phyloP scores from a whole-genome alignment of 2,797 vertebrate species.

The Scomberomorus guttatus region DNA sequence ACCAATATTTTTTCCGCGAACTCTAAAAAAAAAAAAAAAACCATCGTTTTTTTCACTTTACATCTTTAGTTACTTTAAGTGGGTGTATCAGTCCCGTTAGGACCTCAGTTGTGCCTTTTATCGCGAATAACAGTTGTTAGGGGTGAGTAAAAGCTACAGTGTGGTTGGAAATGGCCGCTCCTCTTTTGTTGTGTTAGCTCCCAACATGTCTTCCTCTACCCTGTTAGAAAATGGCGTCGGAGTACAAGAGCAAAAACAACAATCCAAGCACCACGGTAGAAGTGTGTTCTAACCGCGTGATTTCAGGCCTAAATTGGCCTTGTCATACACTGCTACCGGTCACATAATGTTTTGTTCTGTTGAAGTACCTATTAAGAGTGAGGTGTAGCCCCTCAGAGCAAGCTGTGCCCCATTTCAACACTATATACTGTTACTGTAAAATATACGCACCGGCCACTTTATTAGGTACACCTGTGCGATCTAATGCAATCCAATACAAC shows the following conservation, averaged over 20 bases:
- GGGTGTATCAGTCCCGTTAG: too few relatives aligned
- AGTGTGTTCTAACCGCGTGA: slow-evolving; percentile 8
- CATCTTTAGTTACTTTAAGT: rapidly evolving
- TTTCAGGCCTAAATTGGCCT: not conserved
- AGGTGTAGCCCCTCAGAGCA: not conserved
- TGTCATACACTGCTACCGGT: not conserved
- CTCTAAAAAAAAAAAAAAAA: not conserved
- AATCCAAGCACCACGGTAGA: slow-evolving; percentile 22
- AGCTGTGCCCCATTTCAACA: not conserved
- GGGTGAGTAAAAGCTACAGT: slow-evolving; percentile 32
- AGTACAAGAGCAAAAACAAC: slow-evolving; percentile 83
- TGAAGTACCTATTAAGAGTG: not conserved
- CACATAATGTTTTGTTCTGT: not conserved
- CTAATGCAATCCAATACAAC: too few relatives aligned
- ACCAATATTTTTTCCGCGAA: not conserved
- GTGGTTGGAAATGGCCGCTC: slow-evolving; percentile 95
- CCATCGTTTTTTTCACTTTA: not conserved
- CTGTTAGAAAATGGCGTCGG: slow-evolving; percentile 98
- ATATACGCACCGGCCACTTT: too few relatives aligned
- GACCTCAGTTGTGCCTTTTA: not conserved
- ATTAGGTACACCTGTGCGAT: too few relatives aligned
- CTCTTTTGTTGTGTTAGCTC: slow-evolving; percentile 97
- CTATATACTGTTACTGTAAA: not conserved
- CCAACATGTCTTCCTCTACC: slow-evolving; percentile 95
- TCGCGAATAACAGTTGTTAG: slow-evolving; percentile 3